Evolutionary conservation across 2,113 vertebrate species (phyloP), one percentile per base, ranked within the genome.

Genomic region (Microcebus jonahi): DNA sequence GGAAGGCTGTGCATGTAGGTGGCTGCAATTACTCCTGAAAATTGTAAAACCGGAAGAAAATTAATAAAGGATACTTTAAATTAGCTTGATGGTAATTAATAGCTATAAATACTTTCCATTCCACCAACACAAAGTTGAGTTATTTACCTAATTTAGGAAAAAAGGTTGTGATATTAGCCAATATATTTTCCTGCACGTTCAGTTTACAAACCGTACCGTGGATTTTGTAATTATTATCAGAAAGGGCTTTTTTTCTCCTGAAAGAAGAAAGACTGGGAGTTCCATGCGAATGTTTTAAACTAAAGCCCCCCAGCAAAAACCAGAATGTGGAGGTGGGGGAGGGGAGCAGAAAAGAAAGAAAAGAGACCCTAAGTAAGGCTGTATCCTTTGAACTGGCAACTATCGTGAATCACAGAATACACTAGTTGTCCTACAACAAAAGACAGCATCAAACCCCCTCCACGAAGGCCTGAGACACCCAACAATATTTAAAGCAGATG

Each of bases 61-160:
- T 98, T 98, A 98, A 98, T 97, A 98, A 97, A 94, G 96, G 97
- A 97, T 97, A 97, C 96, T 98, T 98, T 96, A 90, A 97, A 98
- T 98, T 97, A 98, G 91, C 91, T 81, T 84, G 97, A 70, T 45
- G 90, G 97, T 97, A 98, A 98, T 98, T 98, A 98, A 98, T 98
- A 98, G 94, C 96, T 90, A 96, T 98, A 98, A 98, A 98, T 97
- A 98, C n/a, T 91, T 31, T 59, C 50, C 97, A 77, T 97, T 96
- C 93, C 76, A 90, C 77, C 89, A 96, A 87, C 92, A 98, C 68
- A 89, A 83, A 98, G 88, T 97, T 97, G 82, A 34, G 48, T 21
- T 98, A 96, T 97, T 98, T 98, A 95, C 97, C 97, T 97, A 77
- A 96, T 96, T 95, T 68, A 93, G 76, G 68, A 96, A 73, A 95